Evolutionary conservation across 2,888 invertebrate genomes (phyloP).

Genomic region (Troides oblongomaculatus): DNA sequence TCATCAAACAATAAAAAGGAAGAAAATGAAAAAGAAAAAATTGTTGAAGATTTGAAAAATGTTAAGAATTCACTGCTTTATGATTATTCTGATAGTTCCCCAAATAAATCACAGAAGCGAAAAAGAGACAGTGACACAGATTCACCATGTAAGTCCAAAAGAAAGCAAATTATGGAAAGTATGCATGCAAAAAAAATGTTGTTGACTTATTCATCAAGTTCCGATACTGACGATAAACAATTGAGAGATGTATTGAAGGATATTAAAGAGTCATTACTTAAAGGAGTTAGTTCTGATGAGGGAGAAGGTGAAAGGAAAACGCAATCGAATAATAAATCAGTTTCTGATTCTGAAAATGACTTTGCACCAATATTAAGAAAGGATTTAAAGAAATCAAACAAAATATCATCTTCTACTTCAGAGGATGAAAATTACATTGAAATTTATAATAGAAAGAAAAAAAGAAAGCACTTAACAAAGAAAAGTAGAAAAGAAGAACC

Average conservation of each 20-base stretch:
- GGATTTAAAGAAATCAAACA: constrained; percentile 20
- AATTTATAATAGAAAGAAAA: constrained; percentile 6
- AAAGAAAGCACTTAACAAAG: not conserved
- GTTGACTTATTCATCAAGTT: constrained; percentile 59
- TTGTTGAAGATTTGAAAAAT: constrained; percentile 27
- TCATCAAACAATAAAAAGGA: constrained; percentile 35
- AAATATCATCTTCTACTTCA: constrained; percentile 12
- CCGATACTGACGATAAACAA: constrained; percentile 63
- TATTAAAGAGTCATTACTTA: constrained; percentile 51
- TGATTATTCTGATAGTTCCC: constrained; percentile 32
- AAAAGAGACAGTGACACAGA: constrained; percentile 33
- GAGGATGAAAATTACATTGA: constrained; percentile 1
- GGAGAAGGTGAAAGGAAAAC: constrained; percentile 27
- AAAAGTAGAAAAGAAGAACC: constrained; percentile 37
- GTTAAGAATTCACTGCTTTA: constrained; percentile 36
- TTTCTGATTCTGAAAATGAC: constrained; percentile 45
- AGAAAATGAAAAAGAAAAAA: constrained; percentile 32
- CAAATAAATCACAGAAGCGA: constrained; percentile 30
- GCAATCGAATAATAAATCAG: constrained; percentile 17
- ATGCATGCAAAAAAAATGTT: constrained; percentile 63
- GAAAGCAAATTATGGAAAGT: constrained; percentile 56
- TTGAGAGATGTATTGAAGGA: constrained; percentile 46
- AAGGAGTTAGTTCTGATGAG: constrained; percentile 47
- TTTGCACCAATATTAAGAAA: constrained; percentile 29
- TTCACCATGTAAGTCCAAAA: constrained; percentile 45